Evolutionary conservation across 1,140 invertebrate species (phyloP), one percentile per base, ranked within the genome.

Genomic region (Adoxophyes honmai): DNA sequence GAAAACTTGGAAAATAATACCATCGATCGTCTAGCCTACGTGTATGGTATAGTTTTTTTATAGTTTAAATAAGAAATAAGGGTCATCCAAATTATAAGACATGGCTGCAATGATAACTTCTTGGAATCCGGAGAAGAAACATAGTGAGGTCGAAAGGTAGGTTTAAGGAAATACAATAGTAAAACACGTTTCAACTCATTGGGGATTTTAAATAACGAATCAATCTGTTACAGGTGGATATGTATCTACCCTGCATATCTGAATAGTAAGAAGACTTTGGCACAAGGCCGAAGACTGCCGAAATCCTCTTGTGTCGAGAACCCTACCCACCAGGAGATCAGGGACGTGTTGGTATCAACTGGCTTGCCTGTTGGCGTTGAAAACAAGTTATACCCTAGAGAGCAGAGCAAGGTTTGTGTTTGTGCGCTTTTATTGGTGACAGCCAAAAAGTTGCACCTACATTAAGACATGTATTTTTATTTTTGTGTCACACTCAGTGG

Each of bases 241-340:
- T 98, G 96, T 72, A 95, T 99, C 56, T 99, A 99, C 89, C 98
- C 98, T 36, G 94, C 96, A 0, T 99, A 99, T 71, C 91, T 99
- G 14, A 99, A 99, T 75, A 97, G 94, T 64, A 98, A 97, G 74
- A 98, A 97, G 86, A 97, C 96, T 0, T 76, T 95, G 21, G 94
- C 95, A 1, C 93, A 98, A 81, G 98, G 98, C 6, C 91, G 98
- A 16, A 93, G 94, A 65, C 87, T 99, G 15, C 86, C 94, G 4
- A 97, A 97, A 86, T 91, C 94, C 1, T 94, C 95, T 81, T 97
- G 95, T 78, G 94, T 99, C 1, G 96, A 98, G 62, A 98, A 99
- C 90, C 98, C 98, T 34, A 98, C 95, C 0, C 94, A 94, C 78
- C 93, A 95, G 73, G 98, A 99, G 86, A 99, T 99, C 44, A 91